Evolutionary conservation across 2,888 invertebrate species (phyloP).

Genomic region (Spodoptera littoralis): DNA sequence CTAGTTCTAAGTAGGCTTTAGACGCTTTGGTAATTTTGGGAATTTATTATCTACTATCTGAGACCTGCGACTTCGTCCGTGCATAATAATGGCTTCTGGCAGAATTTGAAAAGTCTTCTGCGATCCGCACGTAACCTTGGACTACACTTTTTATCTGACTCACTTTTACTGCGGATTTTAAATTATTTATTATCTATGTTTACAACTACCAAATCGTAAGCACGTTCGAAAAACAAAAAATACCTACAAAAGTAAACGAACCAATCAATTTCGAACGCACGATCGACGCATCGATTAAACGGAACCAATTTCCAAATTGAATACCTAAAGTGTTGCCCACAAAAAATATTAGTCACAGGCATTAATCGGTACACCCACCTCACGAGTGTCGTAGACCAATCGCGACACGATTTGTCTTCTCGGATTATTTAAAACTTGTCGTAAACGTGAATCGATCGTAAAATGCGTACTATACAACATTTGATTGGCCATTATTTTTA

Average conservation of each 20-base stretch:
- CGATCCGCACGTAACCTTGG: too few species aligned
- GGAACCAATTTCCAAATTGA: slow-evolving; percentile 28
- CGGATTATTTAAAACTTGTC: slow-evolving; percentile 78
- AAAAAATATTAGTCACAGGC: slow-evolving; percentile 37
- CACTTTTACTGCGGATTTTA: too few species aligned
- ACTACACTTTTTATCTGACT: too few species aligned
- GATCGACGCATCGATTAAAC: slow-evolving; percentile 7
- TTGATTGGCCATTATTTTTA: slow-evolving; percentile 79
- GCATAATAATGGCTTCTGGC: too few species aligned
- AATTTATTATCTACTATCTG: too few species aligned
- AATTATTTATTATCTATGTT: too few species aligned
- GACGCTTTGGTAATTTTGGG: too few species aligned
- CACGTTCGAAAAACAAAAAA: not conserved
- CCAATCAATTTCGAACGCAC: slow-evolving; percentile 5
- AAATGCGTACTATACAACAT: slow-evolving; percentile 75
- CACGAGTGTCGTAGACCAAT: slow-evolving; percentile 66
- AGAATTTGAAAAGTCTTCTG: too few species aligned
- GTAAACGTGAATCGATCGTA: slow-evolving; percentile 78
- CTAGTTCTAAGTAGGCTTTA: too few species aligned
- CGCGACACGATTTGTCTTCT: slow-evolving; percentile 82
- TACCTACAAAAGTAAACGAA: not conserved
- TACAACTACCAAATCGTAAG: too few species aligned
- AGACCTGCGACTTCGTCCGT: too few species aligned
- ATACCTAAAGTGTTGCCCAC: slow-evolving; percentile 37
- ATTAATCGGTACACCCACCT: slow-evolving; percentile 52